Percentiles rank a stretch among this genome's conserved stretches.
Evolutionary conservation across 2,797 vertebrate genomes (phyloP).

Genomic region (Neoniphon sammara): DNA sequence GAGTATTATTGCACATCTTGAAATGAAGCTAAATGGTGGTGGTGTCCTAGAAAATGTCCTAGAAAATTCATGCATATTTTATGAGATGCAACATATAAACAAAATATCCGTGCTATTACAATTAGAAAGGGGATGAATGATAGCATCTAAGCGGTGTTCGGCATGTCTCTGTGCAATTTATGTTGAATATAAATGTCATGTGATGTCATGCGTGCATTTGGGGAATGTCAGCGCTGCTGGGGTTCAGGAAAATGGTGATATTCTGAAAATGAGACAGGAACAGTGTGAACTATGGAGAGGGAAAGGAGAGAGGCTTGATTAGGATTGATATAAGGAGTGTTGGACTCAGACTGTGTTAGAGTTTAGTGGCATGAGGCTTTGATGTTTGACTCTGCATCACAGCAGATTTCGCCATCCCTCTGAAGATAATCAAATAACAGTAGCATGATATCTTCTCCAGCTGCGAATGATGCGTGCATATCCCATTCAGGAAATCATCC

Average conservation of each 20-base stretch:
- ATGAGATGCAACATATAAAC: slow-evolving; percentile 68
- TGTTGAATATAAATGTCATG: slow-evolving; percentile 33
- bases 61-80: slow-evolving; percentile 71
- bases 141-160: slow-evolving; percentile 37
- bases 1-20: slow-evolving; percentile 43
- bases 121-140: slow-evolving; percentile 65
- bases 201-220: neutral
- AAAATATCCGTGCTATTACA: slow-evolving; percentile 65
- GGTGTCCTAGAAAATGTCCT: slow-evolving; percentile 71
- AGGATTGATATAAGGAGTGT: slow-evolving; percentile 30
- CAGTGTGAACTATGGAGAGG: neutral
- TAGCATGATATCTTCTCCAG: slow-evolving; percentile 14
- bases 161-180: slow-evolving; percentile 18
- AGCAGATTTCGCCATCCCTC: slow-evolving; percentile 36
- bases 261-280: slow-evolving; percentile 7
- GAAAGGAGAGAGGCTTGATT: slow-evolving; percentile 25
- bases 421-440: slow-evolving; percentile 31
- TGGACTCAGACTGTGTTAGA: slow-evolving; percentile 13
- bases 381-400: slow-evolving; percentile 29
- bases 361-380: slow-evolving; percentile 22
- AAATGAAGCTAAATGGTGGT: slow-evolving; percentile 56
- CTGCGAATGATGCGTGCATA: slow-evolving; percentile 31
- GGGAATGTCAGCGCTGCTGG: neutral
- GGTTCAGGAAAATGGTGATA: slow-evolving; percentile 19
- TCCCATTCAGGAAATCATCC: neutral